A percentile compares a stretch with the other conserved stretches of the same genome.
phyloP scores from a whole-genome alignment of 2,113 vertebrate genomes.

The Cynopterus brachyotis region DNA sequence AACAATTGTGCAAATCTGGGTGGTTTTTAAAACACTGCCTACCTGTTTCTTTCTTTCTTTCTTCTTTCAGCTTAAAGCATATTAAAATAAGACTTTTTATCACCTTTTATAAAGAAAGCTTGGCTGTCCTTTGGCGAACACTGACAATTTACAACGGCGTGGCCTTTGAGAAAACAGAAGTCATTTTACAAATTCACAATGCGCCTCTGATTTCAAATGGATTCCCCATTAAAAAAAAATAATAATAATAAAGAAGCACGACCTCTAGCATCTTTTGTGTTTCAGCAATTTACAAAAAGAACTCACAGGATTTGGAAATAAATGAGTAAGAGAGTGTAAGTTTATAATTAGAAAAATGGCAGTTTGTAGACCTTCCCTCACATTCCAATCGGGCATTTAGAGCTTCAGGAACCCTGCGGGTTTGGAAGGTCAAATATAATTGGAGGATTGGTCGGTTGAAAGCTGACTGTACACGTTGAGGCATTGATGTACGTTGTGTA shows the following conservation, averaged over 20 bases:
- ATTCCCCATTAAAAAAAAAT: conserved; percentile 86
- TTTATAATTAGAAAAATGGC: conserved; percentile 89
- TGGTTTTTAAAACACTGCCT: conserved; percentile 84
- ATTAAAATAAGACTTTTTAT: conserved; percentile 95
- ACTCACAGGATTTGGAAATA: conserved; percentile 85
- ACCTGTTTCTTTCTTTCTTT: conserved; percentile 58
- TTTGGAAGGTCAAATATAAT: conserved; percentile 99
- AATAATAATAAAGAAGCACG: conserved; percentile 83
- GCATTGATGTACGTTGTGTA: conserved; percentile 98
- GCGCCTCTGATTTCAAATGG: conserved; percentile 91
- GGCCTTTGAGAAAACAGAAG: conserved; percentile 84
- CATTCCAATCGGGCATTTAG: conserved; percentile 55
- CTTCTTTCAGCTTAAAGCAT: conserved; percentile 86
- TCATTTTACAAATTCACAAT: conserved; percentile 96
- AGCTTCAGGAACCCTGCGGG: conserved; percentile 94
- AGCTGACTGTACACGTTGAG: conserved; percentile 98
- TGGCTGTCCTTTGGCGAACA: conserved; percentile 90
- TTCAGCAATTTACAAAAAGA: conserved; percentile 89
- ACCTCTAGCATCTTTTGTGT: conserved; percentile 83
- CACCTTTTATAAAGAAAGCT: conserved; percentile 91
- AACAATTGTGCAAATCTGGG: conserved; percentile 88
- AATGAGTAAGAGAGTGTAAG: conserved; percentile 86
- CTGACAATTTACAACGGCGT: conserved; percentile 92
- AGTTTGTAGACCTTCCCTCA: conserved; percentile 82
- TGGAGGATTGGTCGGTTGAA: conserved; percentile 98